Conservation (phyloP, 2,888 invertebrate genomes). For the Itoplectis maculator region DNA sequence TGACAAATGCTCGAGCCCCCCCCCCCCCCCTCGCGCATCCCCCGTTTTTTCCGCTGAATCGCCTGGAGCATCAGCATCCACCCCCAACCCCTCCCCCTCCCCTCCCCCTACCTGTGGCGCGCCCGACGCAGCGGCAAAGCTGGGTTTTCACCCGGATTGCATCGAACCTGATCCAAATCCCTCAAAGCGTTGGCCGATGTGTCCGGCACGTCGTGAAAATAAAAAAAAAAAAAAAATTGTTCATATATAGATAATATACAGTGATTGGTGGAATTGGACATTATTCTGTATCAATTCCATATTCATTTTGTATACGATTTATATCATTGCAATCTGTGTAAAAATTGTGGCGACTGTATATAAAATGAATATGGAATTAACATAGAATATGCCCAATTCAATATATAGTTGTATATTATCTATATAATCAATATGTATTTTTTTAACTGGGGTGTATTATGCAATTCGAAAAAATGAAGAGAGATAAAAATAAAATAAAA, state of each 20-base stretch:
- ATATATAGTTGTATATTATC: too few relatives aligned
- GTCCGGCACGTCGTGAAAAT: not conserved
- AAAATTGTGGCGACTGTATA: too few relatives aligned
- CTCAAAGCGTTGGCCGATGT: constrained; percentile 28
- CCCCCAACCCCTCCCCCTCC: constrained; percentile 32
- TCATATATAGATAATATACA: not conserved
- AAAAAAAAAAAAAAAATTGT: not conserved
- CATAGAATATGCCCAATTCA: too few relatives aligned
- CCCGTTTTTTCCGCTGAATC: constrained; percentile 83
- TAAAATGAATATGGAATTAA: too few relatives aligned
- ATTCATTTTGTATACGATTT: too few relatives aligned
- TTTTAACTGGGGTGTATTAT: too few relatives aligned
- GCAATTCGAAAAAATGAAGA: too few relatives aligned
- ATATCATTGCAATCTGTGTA: too few relatives aligned
- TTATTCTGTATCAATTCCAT: too few relatives aligned
- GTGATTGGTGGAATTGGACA: not conserved
- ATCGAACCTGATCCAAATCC: constrained; percentile 42
- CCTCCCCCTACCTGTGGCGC: constrained; percentile 41
- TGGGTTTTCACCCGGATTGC: constrained; percentile 41
- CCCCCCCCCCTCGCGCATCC: not conserved
- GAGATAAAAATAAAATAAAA: too few relatives aligned
- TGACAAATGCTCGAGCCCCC: constrained; percentile 61
- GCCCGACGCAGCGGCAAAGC: not conserved
- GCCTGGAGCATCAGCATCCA: constrained; percentile 67
- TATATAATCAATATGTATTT: too few relatives aligned